Evolutionary conservation across 2,797 vertebrate species (phyloP).

Genomic region (Glyptemys insculpta): DNA sequence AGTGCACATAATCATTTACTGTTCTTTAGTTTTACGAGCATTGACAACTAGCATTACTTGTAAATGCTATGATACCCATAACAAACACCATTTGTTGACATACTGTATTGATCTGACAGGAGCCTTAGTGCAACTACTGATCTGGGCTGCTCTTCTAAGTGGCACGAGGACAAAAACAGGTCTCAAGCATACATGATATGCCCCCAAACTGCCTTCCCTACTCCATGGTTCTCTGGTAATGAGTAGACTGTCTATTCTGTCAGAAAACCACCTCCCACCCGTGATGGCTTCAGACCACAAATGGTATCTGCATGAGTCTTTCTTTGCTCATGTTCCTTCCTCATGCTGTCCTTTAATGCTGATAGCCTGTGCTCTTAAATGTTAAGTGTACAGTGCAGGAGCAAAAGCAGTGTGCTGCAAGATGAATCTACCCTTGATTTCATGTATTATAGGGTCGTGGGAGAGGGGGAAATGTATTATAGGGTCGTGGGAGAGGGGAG

Average conservation of each 20-base stretch:
- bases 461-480: background rate
- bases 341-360: rapidly evolving
- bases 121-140: background rate
- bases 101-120: background rate
- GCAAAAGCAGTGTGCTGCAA: background rate
- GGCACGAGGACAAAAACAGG: background rate
- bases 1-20: background rate
- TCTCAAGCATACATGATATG: rapidly evolving
- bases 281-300: background rate
- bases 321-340: background rate
- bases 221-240: background rate
- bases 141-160: background rate
- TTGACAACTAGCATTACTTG: background rate
- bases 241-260: background rate
- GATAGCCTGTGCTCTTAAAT: background rate
- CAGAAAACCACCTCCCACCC: background rate
- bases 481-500: background rate
- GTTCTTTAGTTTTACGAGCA: background rate
- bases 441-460: background rate
- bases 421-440: background rate
- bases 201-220: background rate
- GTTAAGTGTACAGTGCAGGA: background rate
- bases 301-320: background rate
- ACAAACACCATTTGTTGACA: rapidly evolving
- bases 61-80: background rate